phyloP scores from a whole-genome alignment of 2,113 vertebrate genomes.

The Nannospalax galili region DNA sequence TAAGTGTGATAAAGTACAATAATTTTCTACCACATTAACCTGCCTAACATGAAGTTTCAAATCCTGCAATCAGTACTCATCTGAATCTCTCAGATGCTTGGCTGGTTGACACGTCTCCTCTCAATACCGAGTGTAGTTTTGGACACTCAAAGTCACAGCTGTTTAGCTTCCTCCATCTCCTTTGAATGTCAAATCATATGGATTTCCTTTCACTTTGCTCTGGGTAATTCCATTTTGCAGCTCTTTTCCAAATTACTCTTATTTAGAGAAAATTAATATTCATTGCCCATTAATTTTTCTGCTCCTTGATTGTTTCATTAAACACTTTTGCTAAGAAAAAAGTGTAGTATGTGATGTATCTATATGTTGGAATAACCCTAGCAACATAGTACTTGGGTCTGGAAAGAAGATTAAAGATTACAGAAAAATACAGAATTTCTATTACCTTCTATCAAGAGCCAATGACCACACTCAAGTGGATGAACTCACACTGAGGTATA shows the following conservation, averaged over 20 bases:
- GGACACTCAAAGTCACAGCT: background rate
- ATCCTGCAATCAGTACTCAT: background rate
- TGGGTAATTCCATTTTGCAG: background rate
- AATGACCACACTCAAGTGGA: too few relatives aligned
- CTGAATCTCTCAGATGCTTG: background rate
- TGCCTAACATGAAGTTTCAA: background rate
- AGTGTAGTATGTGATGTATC: background rate
- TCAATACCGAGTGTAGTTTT: background rate
- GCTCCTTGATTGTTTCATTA: background rate
- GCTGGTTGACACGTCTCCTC: background rate
- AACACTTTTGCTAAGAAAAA: background rate
- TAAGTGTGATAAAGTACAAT: background rate
- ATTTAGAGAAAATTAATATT: conserved; percentile 41
- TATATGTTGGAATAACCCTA: background rate
- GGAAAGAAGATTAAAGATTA: background rate
- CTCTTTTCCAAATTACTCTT: conserved; percentile 35
- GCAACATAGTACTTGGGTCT: background rate
- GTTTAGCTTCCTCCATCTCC: background rate
- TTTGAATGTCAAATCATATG: background rate
- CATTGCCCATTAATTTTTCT: conserved; percentile 29
- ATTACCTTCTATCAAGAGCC: background rate
- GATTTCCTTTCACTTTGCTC: background rate
- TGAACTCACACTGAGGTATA: too few relatives aligned
- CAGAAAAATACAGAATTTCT: background rate
- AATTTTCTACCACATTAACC: background rate